Conservation (phyloP, 2,113 vertebrate genomes). For the Oncorhynchus keta region DNA sequence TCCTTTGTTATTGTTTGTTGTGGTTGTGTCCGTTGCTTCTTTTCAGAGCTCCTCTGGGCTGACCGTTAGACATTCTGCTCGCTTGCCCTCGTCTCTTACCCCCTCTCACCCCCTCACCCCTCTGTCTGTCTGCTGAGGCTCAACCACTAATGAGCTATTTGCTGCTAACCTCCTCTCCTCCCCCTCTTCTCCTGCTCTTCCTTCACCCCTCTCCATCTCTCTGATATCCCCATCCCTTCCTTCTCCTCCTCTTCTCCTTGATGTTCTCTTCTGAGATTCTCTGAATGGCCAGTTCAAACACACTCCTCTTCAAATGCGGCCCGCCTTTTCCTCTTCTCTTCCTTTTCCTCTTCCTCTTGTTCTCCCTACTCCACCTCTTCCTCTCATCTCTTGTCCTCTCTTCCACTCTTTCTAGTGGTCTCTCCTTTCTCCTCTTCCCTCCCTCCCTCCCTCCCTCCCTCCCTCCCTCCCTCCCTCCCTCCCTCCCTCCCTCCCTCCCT, state of each 20-base stretch:
- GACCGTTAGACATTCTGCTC: not conserved
- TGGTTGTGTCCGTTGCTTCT: not conserved
- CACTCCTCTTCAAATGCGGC: no score
- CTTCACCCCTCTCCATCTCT: no score
- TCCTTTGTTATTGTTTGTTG: not conserved
- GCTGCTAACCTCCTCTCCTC: conserved; percentile 3
- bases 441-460: not conserved
- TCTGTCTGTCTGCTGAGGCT: conserved; percentile 31
- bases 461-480: no score
- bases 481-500: no score
- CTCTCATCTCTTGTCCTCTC: not conserved
- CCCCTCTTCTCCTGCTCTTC: not conserved
- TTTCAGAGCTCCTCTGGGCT: not conserved
- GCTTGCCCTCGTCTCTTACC: not conserved
- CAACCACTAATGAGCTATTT: not conserved
- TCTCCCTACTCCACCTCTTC: not conserved
- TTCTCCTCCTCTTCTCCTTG: not conserved
- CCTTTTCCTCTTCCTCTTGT: no score
- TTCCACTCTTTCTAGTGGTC: not conserved
- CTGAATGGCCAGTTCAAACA: no score
- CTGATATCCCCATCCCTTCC: not conserved
- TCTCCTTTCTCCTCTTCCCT: not conserved
- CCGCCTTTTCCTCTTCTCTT: no score
- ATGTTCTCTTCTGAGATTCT: not conserved
- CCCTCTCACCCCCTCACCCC: conserved; percentile 3